These are phyloP conservation scores for Poeciliopsis turneri DNA, from an alignment of 2,797 vertebrate species.

Conservation along the genomic window DNA sequence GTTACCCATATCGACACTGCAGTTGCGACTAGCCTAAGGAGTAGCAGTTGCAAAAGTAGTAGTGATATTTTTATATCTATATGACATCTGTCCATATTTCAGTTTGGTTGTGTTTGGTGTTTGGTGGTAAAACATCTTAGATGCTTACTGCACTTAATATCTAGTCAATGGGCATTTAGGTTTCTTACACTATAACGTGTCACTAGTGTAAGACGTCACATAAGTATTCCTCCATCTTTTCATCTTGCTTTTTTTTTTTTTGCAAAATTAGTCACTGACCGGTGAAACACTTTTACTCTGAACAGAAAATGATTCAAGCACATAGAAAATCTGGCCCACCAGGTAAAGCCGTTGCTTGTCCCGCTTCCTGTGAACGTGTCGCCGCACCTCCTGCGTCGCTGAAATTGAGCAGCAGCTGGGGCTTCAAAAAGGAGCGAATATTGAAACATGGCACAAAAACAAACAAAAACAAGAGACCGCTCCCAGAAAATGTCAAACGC, in stretches of 20 bases:
- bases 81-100: not conserved
- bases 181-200: not conserved
- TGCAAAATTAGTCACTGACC: not conserved
- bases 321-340: not conserved
- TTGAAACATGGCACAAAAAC: slow-evolving; percentile 6
- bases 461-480: slow-evolving; percentile 1
- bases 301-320: not conserved
- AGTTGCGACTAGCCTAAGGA: too few species aligned
- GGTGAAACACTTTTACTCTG: not conserved
- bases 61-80: not conserved
- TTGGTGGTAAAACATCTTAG: not conserved
- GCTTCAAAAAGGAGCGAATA: slow-evolving; percentile 21
- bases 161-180: not conserved
- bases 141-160: not conserved
- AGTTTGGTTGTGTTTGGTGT: not conserved
- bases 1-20: not conserved
- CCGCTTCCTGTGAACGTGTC: slow-evolving; percentile 11
- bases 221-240: not conserved
- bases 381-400: slow-evolving; percentile 6
- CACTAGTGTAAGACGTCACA: not conserved
- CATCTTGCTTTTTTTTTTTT: not conserved
- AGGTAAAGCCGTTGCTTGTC: slow-evolving; percentile 18
- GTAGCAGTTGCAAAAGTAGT: not conserved
- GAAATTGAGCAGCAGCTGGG: slow-evolving; percentile 34
- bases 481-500: slow-evolving; percentile 19